Conservation (phyloP, 2,797 vertebrate genomes). For the Lithobates pipiens region DNA sequence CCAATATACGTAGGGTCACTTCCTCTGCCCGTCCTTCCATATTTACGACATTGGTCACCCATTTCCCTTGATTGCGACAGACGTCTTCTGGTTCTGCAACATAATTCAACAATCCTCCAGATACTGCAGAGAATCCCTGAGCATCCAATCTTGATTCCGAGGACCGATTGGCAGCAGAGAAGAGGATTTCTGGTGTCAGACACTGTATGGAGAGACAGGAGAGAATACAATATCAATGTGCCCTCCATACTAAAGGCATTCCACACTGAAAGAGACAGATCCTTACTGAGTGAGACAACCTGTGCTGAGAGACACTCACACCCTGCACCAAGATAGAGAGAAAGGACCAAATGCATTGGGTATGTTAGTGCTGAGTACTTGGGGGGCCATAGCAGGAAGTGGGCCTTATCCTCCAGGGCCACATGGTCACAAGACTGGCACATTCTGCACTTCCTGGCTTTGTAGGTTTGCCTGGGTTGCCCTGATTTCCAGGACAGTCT, state of each 20-base stretch:
- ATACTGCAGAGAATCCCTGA: background rate
- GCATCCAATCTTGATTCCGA: background rate
- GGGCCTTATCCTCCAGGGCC: no score
- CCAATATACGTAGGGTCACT: background rate
- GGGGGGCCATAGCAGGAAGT: no score
- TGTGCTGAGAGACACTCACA: background rate
- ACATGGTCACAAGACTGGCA: no score
- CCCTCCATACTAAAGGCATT: background rate
- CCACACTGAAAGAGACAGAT: background rate
- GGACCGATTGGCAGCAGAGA: background rate
- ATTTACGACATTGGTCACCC: background rate
- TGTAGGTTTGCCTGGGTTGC: no score
- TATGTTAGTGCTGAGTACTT: no score
- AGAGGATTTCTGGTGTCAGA: slow-evolving; percentile 3
- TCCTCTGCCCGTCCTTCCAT: background rate
- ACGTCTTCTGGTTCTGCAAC: background rate
- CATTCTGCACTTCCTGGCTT: no score
- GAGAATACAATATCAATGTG: background rate
- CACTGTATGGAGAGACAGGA: slow-evolving; percentile 21
- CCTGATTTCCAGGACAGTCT: no score
- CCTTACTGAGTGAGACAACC: background rate
- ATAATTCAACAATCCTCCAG: slow-evolving; percentile 42
- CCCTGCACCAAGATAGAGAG: background rate
- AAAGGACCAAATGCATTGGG: no score
- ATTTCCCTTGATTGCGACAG: slow-evolving; percentile 8